phyloP scores from a whole-genome alignment of 2,797 vertebrate genomes.

The Poeciliopsis infans region DNA sequence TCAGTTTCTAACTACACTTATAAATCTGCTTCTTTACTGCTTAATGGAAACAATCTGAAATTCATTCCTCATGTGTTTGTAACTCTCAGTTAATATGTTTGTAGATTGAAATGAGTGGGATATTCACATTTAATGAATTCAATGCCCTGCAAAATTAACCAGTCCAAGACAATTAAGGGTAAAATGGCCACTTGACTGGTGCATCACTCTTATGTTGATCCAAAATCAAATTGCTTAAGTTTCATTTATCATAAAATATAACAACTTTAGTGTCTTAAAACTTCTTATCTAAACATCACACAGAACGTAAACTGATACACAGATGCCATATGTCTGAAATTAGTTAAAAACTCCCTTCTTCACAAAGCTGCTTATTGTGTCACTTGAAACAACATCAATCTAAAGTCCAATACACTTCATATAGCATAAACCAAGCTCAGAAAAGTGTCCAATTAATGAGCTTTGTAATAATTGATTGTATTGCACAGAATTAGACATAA shows the following conservation, averaged over 20 bases:
- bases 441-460: not conserved
- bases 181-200: not conserved
- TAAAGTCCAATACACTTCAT: not conserved
- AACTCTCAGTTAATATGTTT: too few relatives aligned
- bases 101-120: not conserved
- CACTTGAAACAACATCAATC: not conserved
- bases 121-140: not conserved
- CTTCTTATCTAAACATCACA: not conserved
- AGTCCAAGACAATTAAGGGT: not conserved
- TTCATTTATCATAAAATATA: slow-evolving; percentile 8
- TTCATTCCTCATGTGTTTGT: not conserved
- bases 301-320: not conserved
- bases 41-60: slow-evolving; percentile 14
- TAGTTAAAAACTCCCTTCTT: slow-evolving; percentile 6
- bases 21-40: slow-evolving; percentile 11
- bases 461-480: not conserved
- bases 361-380: slow-evolving; percentile 25
- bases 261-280: not conserved
- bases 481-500: slow-evolving; percentile 5
- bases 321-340: slow-evolving; percentile 18
- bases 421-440: not conserved
- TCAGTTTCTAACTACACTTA: slow-evolving; percentile 17
- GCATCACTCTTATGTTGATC: not conserved
- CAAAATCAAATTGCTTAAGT: not conserved
- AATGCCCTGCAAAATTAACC: not conserved